Conservation (phyloP, 2,888 invertebrate species). For the Campoplex nolae region DNA sequence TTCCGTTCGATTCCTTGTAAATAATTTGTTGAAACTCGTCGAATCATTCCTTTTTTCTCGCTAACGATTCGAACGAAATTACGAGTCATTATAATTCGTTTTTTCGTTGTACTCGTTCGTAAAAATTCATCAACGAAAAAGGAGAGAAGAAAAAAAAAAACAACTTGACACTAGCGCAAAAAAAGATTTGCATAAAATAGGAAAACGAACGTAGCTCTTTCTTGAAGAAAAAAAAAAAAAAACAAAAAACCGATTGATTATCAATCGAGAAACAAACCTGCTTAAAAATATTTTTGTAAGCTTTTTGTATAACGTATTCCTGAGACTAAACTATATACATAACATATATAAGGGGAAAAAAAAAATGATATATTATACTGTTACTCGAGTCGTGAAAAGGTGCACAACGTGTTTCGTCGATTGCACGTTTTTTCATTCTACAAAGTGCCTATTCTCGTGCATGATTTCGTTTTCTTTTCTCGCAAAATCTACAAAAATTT, state of each 20-base stretch:
- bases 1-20: conserved; percentile 50
- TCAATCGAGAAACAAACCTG: conserved; percentile 20
- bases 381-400: conserved; percentile 42
- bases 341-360: conserved; percentile 11
- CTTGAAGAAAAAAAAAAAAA: too few relatives aligned
- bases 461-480: conserved; percentile 13
- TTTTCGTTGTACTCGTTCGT: conserved; percentile 15
- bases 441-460: conserved; percentile 65
- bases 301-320: conserved; percentile 72
- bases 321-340: conserved; percentile 41
- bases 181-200: not conserved
- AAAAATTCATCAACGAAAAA: conserved; percentile 5
- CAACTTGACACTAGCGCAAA: not conserved
- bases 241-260: too few relatives aligned
- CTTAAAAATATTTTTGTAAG: conserved; percentile 79
- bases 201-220: too few relatives aligned
- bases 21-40: conserved; percentile 49
- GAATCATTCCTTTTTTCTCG: conserved; percentile 51
- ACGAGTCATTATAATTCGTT: conserved; percentile 24
- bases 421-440: conserved; percentile 48
- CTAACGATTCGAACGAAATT: not conserved
- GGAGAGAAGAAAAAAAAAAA: not conserved
- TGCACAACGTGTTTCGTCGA: conserved; percentile 54
- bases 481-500: not conserved
- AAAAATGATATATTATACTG: conserved; percentile 35